These are phyloP conservation scores for Neosilurus hyrtlii DNA, from an alignment of 2,797 vertebrate species.

Conservation along the genomic window DNA sequence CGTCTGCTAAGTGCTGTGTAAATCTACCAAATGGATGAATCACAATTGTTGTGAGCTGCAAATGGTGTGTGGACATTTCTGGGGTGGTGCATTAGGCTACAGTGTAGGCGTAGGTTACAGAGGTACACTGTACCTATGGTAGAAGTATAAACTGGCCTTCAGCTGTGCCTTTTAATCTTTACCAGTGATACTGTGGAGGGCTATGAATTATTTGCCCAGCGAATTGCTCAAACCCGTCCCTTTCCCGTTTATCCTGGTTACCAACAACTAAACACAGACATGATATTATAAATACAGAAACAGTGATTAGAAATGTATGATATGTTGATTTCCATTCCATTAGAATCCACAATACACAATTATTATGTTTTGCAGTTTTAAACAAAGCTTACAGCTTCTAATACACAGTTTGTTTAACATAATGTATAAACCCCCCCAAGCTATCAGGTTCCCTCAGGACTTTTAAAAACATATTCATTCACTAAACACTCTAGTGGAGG, in stretches of 20 bases:
- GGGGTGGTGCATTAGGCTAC: too few species aligned
- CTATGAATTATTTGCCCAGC: neutral
- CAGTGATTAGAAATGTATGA: neutral
- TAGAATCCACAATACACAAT: too few species aligned
- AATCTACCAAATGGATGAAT: too few species aligned
- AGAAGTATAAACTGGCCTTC: neutral
- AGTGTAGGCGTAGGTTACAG: too few species aligned
- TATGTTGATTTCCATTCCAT: neutral
- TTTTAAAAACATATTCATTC: neutral
- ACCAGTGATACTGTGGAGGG: neutral
- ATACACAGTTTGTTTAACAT: neutral
- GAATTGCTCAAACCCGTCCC: neutral
- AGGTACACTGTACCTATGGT: too few species aligned
- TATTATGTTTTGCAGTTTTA: neutral
- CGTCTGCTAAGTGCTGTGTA: too few species aligned
- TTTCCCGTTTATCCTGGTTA: neutral
- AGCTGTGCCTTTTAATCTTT: neutral
- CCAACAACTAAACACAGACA: neutral
- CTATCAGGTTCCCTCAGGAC: neutral
- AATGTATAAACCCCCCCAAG: neutral
- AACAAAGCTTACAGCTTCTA: neutral
- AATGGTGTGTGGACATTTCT: too few species aligned
- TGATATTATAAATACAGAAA: neutral
- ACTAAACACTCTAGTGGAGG: neutral
- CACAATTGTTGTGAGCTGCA: too few species aligned